Percentiles rank a stretch among this genome's conserved stretches.
Conservation (phyloP, 2,888 invertebrate species). For the Hofmannophila pseudospretella region DNA sequence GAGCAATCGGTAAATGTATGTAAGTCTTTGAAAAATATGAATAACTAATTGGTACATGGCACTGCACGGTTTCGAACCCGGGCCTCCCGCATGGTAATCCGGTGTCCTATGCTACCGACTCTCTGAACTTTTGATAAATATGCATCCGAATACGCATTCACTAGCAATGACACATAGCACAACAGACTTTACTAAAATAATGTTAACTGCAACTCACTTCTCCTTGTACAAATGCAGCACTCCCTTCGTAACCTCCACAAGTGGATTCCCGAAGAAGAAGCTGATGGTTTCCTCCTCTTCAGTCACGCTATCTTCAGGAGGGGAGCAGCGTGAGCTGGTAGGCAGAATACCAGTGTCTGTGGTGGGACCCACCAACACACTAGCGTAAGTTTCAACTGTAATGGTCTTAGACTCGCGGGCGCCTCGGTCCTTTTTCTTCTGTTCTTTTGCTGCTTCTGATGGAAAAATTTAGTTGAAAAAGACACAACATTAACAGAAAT, state of each 20-base stretch:
- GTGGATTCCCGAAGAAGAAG: slow-evolving; percentile 97
- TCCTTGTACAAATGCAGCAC: slow-evolving; percentile 98
- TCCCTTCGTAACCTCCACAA: slow-evolving; percentile 97
- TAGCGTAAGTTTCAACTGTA: slow-evolving; percentile 88
- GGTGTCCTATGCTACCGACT: too few species aligned
- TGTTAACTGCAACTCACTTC: slow-evolving; percentile 90
- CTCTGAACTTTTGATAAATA: too few species aligned
- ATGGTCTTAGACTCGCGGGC: slow-evolving; percentile 84
- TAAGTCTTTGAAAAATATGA: too few species aligned
- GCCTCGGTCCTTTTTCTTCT: slow-evolving; percentile 79
- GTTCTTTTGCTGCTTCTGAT: slow-evolving; percentile 58
- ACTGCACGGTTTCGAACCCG: too few species aligned
- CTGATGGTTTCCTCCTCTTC: slow-evolving; percentile 78
- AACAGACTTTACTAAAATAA: neutral
- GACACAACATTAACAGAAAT: too few species aligned
- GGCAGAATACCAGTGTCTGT: slow-evolving; percentile 78
- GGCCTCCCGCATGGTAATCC: too few species aligned
- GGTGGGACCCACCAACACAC: slow-evolving; percentile 74
- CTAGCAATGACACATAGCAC: neutral
- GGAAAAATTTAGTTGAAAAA: too few species aligned
- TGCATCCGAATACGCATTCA: too few species aligned
- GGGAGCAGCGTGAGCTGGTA: slow-evolving; percentile 79
- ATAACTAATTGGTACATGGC: too few species aligned
- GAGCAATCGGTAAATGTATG: too few species aligned
- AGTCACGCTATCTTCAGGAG: slow-evolving; percentile 46